Percentiles rank a stretch among this genome's conserved stretches.
Conservation (phyloP, 2,797 vertebrate species). For the Sciaenops ocellatus region DNA sequence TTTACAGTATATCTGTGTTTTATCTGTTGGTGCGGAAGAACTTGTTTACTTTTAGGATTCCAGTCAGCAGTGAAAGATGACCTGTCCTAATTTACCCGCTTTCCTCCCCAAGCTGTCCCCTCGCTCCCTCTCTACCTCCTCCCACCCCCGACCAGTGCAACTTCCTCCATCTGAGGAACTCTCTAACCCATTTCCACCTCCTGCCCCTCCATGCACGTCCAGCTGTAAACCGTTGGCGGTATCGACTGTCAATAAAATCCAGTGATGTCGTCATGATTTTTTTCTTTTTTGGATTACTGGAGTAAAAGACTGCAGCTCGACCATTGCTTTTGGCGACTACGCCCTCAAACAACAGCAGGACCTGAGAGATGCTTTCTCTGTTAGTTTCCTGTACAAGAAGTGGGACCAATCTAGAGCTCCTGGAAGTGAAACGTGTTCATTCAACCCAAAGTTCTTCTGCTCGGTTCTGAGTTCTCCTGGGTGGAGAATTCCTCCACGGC, state of each 20-base stretch:
- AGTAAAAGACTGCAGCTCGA: neutral
- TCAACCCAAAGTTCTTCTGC: conserved; percentile 31
- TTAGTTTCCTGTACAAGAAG: neutral
- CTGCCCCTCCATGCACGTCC: neutral
- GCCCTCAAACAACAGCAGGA: conserved; percentile 27
- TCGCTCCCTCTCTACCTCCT: conserved; percentile 18
- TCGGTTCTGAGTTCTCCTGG: conserved; percentile 61
- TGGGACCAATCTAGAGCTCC: conserved; percentile 30
- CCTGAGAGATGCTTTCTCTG: conserved; percentile 8
- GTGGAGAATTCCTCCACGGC: conserved; percentile 74
- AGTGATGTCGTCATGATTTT: neutral
- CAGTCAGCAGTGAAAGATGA: conserved; percentile 79
- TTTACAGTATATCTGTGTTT: conserved; percentile 78
- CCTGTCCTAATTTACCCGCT: conserved; percentile 78
- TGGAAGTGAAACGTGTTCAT: conserved; percentile 41
- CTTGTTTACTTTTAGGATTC: conserved; percentile 81
- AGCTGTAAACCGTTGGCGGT: neutral
- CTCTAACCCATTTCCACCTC: conserved; percentile 22
- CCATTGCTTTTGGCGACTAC: conserved; percentile 4
- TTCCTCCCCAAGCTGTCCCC: conserved; percentile 79
- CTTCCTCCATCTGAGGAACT: conserved; percentile 21
- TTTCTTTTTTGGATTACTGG: neutral
- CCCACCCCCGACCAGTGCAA: conserved; percentile 2
- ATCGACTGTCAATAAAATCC: neutral
- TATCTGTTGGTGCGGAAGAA: conserved; percentile 78